Percentiles rank a stretch among this genome's conserved stretches.
phyloP scores from a whole-genome alignment of 1,140 invertebrate genomes.

The Drosophila teissieri region DNA sequence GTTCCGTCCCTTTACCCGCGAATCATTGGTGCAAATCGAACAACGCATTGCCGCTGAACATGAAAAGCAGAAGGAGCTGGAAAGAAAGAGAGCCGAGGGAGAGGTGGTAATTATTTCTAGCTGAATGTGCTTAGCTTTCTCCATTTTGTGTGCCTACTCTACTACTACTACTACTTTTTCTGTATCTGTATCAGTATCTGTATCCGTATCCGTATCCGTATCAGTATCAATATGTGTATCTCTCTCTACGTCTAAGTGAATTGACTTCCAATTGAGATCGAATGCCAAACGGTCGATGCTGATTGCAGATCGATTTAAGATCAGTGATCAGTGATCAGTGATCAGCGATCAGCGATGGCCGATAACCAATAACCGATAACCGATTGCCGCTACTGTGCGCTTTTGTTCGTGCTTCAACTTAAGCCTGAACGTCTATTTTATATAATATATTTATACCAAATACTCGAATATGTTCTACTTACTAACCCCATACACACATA shows the following conservation, averaged over 20 bases:
- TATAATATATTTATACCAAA: constrained; percentile 22
- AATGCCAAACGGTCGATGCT: constrained; percentile 30
- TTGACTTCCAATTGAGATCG: constrained; percentile 45
- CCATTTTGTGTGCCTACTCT: constrained; percentile 56
- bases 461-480: constrained; percentile 31
- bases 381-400: constrained; percentile 63
- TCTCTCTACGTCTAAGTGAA: constrained; percentile 43
- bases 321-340: constrained; percentile 16
- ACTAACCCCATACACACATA: constrained; percentile 24
- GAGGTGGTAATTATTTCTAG: constrained; percentile 88
- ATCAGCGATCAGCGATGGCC: constrained; percentile 15
- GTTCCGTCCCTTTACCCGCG: constrained; percentile 99
- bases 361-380: neutral
- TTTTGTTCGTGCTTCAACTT: constrained; percentile 69
- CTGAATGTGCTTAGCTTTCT: constrained; percentile 63
- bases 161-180: constrained; percentile 38
- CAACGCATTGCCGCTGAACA: constrained; percentile 96
- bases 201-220: constrained; percentile 23
- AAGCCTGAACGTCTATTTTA: constrained; percentile 66
- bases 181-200: constrained; percentile 20
- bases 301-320: constrained; percentile 13
- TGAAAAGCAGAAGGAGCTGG: constrained; percentile 97
- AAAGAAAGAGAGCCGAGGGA: constrained; percentile 97
- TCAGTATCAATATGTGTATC: constrained; percentile 9
- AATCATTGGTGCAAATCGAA: constrained; percentile 97